Percentiles rank a stretch among this genome's conserved stretches.
Conservation (phyloP, 2,113 vertebrate species). For the Indicator indicator region DNA sequence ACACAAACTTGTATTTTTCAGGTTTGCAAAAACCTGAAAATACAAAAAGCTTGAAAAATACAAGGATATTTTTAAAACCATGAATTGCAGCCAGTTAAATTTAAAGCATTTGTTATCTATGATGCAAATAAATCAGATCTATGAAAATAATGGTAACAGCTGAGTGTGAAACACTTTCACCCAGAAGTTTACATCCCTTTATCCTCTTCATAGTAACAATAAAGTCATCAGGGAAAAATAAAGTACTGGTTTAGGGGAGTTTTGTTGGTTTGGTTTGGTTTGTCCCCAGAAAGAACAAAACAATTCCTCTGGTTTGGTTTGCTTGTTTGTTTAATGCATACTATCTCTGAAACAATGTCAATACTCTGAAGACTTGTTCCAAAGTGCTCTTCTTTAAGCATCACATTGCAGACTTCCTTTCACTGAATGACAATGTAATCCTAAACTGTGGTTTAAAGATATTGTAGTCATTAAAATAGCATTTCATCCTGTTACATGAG, state of each 20-base stretch:
- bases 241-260: not conserved
- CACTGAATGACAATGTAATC: not conserved
- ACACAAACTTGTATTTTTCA: constrained; percentile 12
- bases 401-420: not conserved
- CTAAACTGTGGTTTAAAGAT: not conserved
- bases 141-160: not conserved
- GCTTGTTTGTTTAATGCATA: not conserved
- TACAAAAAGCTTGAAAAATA: not conserved
- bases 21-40: not conserved
- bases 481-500: not conserved
- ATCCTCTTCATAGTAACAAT: not conserved
- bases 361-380: not conserved
- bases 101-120: not conserved
- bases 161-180: not conserved
- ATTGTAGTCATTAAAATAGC: not conserved
- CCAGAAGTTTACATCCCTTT: not conserved
- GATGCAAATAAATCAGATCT: not conserved
- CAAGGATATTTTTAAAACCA: not conserved
- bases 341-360: not conserved
- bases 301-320: not conserved
- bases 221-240: not conserved
- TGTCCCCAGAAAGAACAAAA: not conserved
- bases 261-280: not conserved
- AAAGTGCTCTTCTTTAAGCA: not conserved
- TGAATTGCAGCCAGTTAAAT: not conserved